Percentiles rank a stretch among this genome's conserved stretches.
phyloP scores from a whole-genome alignment of 2,888 invertebrate species.

The Cremastinae sp. region DNA sequence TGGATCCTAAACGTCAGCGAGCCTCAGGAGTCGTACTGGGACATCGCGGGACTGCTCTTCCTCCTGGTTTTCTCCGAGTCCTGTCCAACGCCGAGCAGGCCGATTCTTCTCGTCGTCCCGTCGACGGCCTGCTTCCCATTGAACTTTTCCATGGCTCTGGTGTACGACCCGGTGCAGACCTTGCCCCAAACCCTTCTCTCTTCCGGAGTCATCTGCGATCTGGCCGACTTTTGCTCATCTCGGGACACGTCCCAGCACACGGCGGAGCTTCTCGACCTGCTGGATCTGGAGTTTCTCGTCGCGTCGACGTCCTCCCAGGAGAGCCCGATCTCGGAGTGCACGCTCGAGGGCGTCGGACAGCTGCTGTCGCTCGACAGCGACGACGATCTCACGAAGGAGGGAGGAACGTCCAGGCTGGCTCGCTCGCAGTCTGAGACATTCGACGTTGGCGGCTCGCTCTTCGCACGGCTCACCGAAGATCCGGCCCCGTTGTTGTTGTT shows the following conservation, averaged over 20 bases:
- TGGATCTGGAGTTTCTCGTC: constrained; percentile 60
- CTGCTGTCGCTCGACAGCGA: constrained; percentile 75
- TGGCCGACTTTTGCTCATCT: constrained; percentile 58
- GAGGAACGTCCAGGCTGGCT: constrained; percentile 65
- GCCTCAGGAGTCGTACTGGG: constrained; percentile 69
- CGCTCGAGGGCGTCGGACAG: constrained; percentile 74
- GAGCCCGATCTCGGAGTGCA: constrained; percentile 72
- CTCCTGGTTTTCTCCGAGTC: constrained; percentile 74
- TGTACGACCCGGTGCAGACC: constrained; percentile 80
- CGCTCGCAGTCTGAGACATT: constrained; percentile 58
- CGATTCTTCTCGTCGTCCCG: constrained; percentile 61
- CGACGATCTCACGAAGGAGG: constrained; percentile 71
- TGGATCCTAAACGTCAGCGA: neutral
- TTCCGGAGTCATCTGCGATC: constrained; percentile 64
- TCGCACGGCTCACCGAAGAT: constrained; percentile 52
- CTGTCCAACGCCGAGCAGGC: constrained; percentile 35
- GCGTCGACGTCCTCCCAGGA: constrained; percentile 75
- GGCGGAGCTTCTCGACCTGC: constrained; percentile 41
- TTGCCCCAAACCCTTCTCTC: constrained; percentile 77
- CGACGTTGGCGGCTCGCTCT: constrained; percentile 64
- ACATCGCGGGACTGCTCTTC: constrained; percentile 78
- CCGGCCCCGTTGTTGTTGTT: constrained; percentile 59
- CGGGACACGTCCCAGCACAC: constrained; percentile 58
- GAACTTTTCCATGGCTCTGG: constrained; percentile 80
- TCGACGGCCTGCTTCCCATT: constrained; percentile 69